Base-by-base conservation (phyloP, 2,797 vertebrate genomes). In the Discoglossus pictus region DNA sequence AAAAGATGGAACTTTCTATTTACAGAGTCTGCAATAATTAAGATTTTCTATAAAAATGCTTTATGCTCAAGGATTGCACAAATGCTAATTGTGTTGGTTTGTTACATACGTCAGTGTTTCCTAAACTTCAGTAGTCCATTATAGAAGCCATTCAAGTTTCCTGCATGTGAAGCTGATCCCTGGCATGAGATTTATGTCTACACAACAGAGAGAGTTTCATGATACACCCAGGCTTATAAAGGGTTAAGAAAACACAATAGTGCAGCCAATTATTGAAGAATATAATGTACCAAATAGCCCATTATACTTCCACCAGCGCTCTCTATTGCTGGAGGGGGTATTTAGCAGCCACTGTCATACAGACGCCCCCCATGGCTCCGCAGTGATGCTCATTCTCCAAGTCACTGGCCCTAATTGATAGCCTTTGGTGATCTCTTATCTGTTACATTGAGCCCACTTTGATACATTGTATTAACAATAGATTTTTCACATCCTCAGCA, bases 401-500 rank as follows among this genome's bases (percentile, higher is more conserved):
- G 60, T 63, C 60, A 56, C 52, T 50, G 60, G 60, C 31, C 60
- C 68, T 70, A 70, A 63, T 63, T 70, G 60, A 58, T 70, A 63
- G 67, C 68, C 68, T 40, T 63, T 70, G 44, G 68, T 70, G 52
- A 63, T 63, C 44, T 42, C 43, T 55, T 50, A 63, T 40, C 58
- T 47, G 34, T 55, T 63, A 63, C 24, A 39, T 21, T 62, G 42
- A 69, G 24, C 35, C 21, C 16, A 43, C 13, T 42, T 40, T 43
- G 52, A 70, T 58, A 58, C 18, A 70, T 70, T 58, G 60, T 64
- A 42, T 63, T 70, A 70, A 70, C 59, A 55, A 70, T 43, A 70
- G 31, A 34, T 62, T 63, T 69, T 31, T 34, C 5, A 5, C 52
- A 8, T 18, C 62, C 50, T 69, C 67, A 69, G 67, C 67, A 46